A percentile compares a stretch with the other conserved stretches of the same genome.
Conservation (phyloP, 1,140 invertebrate genomes). For the Heliothis virescens region DNA sequence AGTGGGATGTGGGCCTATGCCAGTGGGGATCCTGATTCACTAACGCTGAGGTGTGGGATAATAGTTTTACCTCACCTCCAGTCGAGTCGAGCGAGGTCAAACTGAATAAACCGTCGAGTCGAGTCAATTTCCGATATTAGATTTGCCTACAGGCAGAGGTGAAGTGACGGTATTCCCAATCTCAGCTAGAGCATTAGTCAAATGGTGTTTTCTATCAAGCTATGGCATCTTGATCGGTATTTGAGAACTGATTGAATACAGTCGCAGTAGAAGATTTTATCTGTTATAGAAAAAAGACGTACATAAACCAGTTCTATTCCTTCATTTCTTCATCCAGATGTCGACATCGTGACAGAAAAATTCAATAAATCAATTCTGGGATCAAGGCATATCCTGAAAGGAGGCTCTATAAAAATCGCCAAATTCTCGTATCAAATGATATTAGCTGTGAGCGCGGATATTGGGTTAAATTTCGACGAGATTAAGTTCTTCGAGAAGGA, state of each 20-base stretch:
- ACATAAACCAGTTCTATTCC: not conserved
- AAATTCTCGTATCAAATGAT: conserved; percentile 29
- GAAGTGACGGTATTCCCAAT: conserved; percentile 55
- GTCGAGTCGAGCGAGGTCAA: conserved; percentile 61
- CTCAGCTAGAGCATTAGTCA: conserved; percentile 39
- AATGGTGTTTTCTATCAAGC: conserved; percentile 38
- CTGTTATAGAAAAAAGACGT: too few species aligned
- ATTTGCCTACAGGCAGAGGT: conserved; percentile 67
- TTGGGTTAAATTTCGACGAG: conserved; percentile 25
- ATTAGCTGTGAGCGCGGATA: conserved; percentile 15
- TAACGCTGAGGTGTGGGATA: conserved; percentile 61
- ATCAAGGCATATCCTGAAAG: conserved; percentile 35
- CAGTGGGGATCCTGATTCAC: conserved; percentile 52
- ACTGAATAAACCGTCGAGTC: conserved; percentile 68
- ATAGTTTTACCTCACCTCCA: conserved; percentile 69
- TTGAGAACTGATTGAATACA: conserved; percentile 1
- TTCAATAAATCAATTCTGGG: conserved; percentile 36
- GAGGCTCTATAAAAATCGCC: conserved; percentile 26
- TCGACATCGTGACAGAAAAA: conserved; percentile 20
- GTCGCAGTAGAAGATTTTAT: not conserved
- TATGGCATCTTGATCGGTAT: conserved; percentile 10
- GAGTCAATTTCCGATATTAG: conserved; percentile 78
- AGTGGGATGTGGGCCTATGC: conserved; percentile 35
- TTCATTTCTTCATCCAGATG: not conserved
- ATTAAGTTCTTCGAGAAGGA: conserved; percentile 6